Evolutionary conservation across 1,140 invertebrate species (phyloP).

Genomic region (Homarus americanus): DNA sequence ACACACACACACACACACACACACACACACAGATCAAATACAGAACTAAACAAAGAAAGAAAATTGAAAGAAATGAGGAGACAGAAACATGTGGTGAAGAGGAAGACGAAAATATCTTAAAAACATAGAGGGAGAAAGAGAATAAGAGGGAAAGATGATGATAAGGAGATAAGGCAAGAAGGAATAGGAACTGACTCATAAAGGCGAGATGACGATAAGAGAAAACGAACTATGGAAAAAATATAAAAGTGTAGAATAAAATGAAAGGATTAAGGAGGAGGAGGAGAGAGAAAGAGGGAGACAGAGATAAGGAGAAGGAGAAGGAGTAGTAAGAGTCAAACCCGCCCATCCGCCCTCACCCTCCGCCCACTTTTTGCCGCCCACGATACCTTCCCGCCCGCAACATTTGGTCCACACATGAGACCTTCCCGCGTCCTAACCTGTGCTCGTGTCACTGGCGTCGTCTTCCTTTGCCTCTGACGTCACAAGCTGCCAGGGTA

Average conservation of each 20-base stretch:
- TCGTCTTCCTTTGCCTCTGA: constrained; percentile 20
- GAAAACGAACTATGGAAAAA: neutral
- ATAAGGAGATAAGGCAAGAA: neutral
- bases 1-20: no score
- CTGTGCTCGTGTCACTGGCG: neutral
- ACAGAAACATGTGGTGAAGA: neutral
- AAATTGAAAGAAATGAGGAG: no score
- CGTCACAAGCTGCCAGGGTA: no score
- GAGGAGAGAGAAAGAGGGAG: neutral
- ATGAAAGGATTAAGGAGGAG: neutral
- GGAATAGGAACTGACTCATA: neutral
- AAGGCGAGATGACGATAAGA: neutral
- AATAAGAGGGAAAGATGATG: neutral
- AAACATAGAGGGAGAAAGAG: neutral
- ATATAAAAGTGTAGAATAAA: neutral
- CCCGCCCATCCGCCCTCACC: neutral
- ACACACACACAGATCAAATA: no score
- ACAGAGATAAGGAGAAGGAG: constrained; percentile 1
- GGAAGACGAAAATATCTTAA: neutral
- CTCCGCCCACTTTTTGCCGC: constrained; percentile 29
- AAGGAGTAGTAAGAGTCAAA: constrained; percentile 28
- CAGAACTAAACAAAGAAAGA: no score
- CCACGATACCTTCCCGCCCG: constrained; percentile 24
- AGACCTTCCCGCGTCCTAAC: constrained; percentile 4
- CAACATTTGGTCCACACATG: constrained; percentile 53